Evolutionary conservation across 2,113 vertebrate genomes (phyloP).

Genomic region (Indri indri): DNA sequence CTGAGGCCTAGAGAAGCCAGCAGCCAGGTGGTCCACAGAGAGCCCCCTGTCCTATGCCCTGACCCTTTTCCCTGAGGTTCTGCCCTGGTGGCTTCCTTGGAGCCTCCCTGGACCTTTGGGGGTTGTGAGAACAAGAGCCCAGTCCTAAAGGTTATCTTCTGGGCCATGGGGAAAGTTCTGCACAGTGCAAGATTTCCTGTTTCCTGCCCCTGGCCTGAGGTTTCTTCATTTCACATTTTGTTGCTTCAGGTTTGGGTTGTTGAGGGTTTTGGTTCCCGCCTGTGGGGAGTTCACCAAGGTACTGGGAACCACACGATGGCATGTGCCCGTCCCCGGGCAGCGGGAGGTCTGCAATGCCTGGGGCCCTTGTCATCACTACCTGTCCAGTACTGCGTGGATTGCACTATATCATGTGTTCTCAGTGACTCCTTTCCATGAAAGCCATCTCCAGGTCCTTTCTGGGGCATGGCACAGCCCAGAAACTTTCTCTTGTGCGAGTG

Average conservation of each 20-base stretch:
- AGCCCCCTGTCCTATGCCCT: rapidly evolving
- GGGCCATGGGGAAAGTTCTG: neutral
- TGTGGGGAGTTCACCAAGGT: neutral
- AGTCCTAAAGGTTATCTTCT: neutral
- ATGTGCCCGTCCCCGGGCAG: rapidly evolving
- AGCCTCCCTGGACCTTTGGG: neutral
- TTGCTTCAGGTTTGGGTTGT: neutral
- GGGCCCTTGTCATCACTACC: neutral
- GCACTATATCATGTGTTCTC: neutral
- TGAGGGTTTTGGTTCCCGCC: neutral
- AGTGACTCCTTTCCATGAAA: neutral
- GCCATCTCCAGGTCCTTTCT: neutral
- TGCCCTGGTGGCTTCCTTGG: neutral
- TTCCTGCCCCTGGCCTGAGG: neutral
- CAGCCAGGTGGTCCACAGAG: neutral
- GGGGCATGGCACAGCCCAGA: neutral
- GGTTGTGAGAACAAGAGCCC: neutral
- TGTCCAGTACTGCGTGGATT: rapidly evolving
- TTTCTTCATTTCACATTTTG: neutral
- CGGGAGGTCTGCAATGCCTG: rapidly evolving
- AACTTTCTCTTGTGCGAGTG: neutral
- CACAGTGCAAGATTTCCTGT: neutral
- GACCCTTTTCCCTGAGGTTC: neutral
- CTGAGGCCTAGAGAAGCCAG: neutral
- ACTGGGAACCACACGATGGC: conserved; percentile 65